Evolutionary conservation across 1,140 invertebrate genomes (phyloP).

Genomic region (Maniola jurtina): DNA sequence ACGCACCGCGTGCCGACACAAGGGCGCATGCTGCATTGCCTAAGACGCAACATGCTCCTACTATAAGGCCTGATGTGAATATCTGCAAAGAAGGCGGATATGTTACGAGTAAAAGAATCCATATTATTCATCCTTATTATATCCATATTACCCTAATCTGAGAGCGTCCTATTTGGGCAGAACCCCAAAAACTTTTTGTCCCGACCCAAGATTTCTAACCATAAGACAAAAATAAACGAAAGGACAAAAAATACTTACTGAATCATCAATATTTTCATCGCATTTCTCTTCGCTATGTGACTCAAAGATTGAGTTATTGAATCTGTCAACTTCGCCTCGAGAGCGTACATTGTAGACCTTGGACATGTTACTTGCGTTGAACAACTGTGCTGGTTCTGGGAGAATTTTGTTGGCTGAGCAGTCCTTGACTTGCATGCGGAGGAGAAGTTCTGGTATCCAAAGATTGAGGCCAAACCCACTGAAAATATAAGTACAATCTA

Average conservation of each 20-base stretch:
- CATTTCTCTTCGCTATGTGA: slow-evolving; percentile 39
- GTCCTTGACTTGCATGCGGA: slow-evolving; percentile 65
- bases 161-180: no score
- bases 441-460: slow-evolving; percentile 85
- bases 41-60: slow-evolving; percentile 59
- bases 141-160: no score
- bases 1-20: slow-evolving; percentile 46
- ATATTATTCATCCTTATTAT: no score
- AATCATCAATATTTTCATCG: slow-evolving; percentile 52
- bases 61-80: slow-evolving; percentile 62
- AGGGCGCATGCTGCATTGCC: slow-evolving; percentile 61
- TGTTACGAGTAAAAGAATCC: no score
- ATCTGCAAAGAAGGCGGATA: slow-evolving; percentile 40
- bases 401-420: slow-evolving; percentile 39
- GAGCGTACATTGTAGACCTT: slow-evolving; percentile 32
- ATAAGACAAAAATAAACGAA: not conserved
- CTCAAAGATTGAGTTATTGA: slow-evolving; percentile 38
- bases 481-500: slow-evolving; percentile 30
- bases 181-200: no score
- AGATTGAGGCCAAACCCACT: slow-evolving; percentile 85
- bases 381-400: slow-evolving; percentile 41
- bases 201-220: not conserved
- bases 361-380: slow-evolving; percentile 45
- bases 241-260: slow-evolving; percentile 41
- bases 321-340: slow-evolving; percentile 29